A percentile compares a stretch with the other conserved stretches of the same genome.
phyloP scores from a whole-genome alignment of 2,797 vertebrate genomes.

The Melopsittacus undulatus region DNA sequence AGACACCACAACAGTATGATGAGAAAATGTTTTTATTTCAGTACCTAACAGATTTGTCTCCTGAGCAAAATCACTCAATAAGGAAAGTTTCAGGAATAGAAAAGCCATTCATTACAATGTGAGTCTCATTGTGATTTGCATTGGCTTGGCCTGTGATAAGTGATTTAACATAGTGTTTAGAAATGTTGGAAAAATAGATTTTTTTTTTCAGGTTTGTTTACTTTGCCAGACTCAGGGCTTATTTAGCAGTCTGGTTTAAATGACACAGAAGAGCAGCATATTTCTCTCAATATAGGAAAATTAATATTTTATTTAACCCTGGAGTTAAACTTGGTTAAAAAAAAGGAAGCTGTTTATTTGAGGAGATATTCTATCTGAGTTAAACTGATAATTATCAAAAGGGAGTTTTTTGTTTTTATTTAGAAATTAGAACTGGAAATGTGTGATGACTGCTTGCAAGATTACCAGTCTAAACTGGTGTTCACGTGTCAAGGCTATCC shows the following conservation, averaged over 20 bases:
- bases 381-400: background rate
- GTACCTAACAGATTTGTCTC: constrained; percentile 47
- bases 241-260: constrained; percentile 17
- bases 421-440: background rate
- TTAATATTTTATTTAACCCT: background rate
- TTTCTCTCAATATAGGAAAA: background rate
- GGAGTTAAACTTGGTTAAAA: background rate
- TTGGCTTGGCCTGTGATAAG: constrained; percentile 11
- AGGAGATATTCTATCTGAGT: background rate
- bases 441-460: background rate
- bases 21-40: constrained; percentile 62
- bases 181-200: constrained; percentile 11
- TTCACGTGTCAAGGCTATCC: background rate
- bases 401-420: background rate
- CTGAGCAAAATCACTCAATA: constrained; percentile 56
- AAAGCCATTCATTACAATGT: constrained; percentile 41
- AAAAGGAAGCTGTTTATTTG: background rate
- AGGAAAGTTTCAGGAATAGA: constrained; percentile 36
- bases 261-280: background rate
- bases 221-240: background rate
- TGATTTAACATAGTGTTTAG: constrained; percentile 23
- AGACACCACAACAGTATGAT: constrained; percentile 42
- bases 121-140: constrained; percentile 4
- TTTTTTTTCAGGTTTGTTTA: background rate
- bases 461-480: background rate